Evolutionary conservation across 2,888 invertebrate species (phyloP).

Genomic region (Philhelius pedissequus): DNA sequence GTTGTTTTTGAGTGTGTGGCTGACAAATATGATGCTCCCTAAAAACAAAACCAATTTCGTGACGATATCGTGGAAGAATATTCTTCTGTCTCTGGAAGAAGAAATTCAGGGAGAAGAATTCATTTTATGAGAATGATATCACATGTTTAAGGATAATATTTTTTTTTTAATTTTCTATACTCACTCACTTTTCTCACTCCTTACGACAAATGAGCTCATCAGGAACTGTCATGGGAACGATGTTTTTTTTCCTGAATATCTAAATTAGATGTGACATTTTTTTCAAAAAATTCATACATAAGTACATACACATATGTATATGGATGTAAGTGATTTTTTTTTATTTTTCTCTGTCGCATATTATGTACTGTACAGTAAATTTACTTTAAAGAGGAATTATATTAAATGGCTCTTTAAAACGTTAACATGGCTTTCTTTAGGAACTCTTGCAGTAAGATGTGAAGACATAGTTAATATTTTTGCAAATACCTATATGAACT

Average conservation of each 20-base stretch:
- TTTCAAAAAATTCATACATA: no score
- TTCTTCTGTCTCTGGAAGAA: background rate
- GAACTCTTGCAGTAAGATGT: background rate
- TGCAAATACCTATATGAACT: background rate
- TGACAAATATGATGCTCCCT: background rate
- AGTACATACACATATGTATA: no score
- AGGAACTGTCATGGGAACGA: background rate
- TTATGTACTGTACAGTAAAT: background rate
- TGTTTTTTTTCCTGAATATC: background rate
- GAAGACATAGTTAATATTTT: background rate
- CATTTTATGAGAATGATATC: conserved; percentile 39
- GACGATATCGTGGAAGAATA: background rate
- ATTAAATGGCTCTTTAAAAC: background rate
- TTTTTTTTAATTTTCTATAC: background rate
- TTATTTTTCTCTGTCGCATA: background rate
- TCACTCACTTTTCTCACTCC: background rate
- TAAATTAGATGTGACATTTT: background rate
- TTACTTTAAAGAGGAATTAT: background rate
- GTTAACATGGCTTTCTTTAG: background rate
- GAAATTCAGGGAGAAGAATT: background rate
- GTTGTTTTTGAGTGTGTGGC: background rate
- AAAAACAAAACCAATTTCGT: conserved; percentile 18
- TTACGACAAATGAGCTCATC: conserved; percentile 4
- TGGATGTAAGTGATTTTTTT: background rate
- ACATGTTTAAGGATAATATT: background rate